Evolutionary conservation across 2,797 vertebrate species (phyloP).

Genomic region (Xiphophorus birchmanni): DNA sequence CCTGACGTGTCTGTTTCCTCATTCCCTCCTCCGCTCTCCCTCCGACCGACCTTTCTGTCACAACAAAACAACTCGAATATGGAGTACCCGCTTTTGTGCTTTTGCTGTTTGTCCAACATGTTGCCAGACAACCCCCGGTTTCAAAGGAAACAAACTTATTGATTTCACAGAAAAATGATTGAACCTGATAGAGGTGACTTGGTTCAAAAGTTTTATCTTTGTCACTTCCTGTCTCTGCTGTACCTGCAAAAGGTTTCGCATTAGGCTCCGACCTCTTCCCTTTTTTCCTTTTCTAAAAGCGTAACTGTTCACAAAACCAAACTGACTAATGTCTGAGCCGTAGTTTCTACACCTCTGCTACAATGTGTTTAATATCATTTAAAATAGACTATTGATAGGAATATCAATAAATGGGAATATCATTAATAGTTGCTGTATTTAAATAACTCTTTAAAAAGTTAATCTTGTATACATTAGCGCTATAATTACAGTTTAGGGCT

Average conservation of each 20-base stretch:
- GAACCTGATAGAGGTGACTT: neutral
- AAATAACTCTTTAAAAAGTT: neutral
- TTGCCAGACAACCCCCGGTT: neutral
- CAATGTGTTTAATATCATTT: neutral
- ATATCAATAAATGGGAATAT: neutral
- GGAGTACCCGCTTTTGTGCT: neutral
- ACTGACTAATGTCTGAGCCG: neutral
- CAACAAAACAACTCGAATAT: constrained; percentile 17
- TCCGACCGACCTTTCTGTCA: constrained; percentile 31
- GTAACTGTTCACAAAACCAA: neutral
- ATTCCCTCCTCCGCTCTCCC: constrained; percentile 49
- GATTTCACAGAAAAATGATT: neutral
- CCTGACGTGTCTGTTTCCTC: constrained; percentile 65
- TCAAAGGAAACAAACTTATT: neutral
- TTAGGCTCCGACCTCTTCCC: constrained; percentile 5
- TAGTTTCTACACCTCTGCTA: neutral
- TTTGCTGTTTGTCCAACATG: neutral
- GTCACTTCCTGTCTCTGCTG: constrained; percentile 18
- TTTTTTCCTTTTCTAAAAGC: neutral
- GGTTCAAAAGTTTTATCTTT: neutral
- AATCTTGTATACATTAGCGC: neutral
- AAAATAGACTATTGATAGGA: too few relatives aligned
- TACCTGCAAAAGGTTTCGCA: constrained; percentile 17
- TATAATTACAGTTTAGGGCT: neutral
- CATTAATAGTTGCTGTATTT: neutral